These are phyloP conservation scores for Drosophila atripex DNA, from an alignment of 2,888 invertebrate species.

Conservation along the genomic window DNA sequence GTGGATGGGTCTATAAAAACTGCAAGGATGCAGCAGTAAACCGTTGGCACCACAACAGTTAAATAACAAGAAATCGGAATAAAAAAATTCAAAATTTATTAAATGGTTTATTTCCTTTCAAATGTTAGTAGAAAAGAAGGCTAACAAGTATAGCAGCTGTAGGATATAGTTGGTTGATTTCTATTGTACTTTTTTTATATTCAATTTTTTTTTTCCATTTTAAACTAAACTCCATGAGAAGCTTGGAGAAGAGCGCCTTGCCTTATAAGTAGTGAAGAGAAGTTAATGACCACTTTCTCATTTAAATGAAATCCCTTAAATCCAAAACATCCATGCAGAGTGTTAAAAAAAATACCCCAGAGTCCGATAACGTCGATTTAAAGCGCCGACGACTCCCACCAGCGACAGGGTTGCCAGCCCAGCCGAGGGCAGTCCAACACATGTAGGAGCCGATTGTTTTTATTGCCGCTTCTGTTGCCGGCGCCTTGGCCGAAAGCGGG, in stretches of 20 bases:
- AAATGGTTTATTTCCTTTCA: background rate
- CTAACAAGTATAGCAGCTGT: no score
- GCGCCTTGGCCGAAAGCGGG: conserved; percentile 73
- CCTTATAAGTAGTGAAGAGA: no score
- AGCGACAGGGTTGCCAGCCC: conserved; percentile 23
- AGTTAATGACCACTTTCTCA: no score
- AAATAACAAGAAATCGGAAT: conserved; percentile 45
- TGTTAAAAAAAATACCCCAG: background rate
- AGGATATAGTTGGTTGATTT: no score
- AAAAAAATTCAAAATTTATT: conserved; percentile 20
- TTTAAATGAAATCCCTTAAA: background rate
- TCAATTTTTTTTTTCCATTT: background rate
- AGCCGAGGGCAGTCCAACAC: conserved; percentile 23
- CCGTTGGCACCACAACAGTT: conserved; percentile 54
- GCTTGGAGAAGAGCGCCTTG: no score
- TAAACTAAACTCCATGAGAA: background rate
- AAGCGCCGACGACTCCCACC: conserved; percentile 37
- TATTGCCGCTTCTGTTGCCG: conserved; percentile 39
- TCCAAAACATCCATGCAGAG: background rate
- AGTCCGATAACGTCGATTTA: conserved; percentile 23
- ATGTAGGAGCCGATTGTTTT: conserved; percentile 37
- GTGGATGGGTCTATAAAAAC: conserved; percentile 71
- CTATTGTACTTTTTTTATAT: no score
- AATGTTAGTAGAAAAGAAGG: background rate
- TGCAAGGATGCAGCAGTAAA: conserved; percentile 79